Evolutionary conservation across 1,140 invertebrate species (phyloP).

Genomic region (Brachystomella parvula): DNA sequence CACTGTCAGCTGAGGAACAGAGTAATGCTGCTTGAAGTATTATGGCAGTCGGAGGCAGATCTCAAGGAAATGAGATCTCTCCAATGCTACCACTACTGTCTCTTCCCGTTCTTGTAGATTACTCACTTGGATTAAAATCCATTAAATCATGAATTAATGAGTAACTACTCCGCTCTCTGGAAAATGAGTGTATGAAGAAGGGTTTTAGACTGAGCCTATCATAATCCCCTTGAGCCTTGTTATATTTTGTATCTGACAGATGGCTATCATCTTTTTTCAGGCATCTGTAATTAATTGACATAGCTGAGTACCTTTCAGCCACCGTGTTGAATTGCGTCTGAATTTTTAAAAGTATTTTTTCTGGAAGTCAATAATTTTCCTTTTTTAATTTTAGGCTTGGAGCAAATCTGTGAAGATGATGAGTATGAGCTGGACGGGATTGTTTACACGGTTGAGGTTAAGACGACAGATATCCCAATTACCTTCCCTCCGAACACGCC

Average conservation of each 20-base stretch:
- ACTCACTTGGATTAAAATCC: conserved; percentile 5
- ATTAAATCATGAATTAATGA: neutral
- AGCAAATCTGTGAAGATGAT: conserved; percentile 64
- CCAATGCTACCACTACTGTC: neutral
- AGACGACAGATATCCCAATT: conserved; percentile 31
- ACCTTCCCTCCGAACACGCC: conserved; percentile 27
- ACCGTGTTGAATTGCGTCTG: no score
- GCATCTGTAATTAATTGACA: no score
- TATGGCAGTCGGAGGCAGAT: no score
- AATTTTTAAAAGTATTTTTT: neutral
- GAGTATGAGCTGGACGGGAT: conserved; percentile 76
- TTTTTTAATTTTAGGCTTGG: conserved; percentile 38
- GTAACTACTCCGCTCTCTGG: neutral
- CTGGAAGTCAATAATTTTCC: neutral
- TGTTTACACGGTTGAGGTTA: conserved; percentile 53
- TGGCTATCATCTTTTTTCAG: no score
- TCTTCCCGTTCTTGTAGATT: neutral
- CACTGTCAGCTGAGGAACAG: conserved; percentile 1
- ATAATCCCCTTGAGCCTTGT: no score
- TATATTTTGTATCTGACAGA: no score
- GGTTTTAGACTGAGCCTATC: no score
- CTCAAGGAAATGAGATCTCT: neutral
- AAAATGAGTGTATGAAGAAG: no score
- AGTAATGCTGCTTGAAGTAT: neutral
- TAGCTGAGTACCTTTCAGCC: no score